A percentile compares a stretch with the other conserved stretches of the same genome.
Conservation (phyloP, 2,888 invertebrate species). For the Nycteola revayana region DNA sequence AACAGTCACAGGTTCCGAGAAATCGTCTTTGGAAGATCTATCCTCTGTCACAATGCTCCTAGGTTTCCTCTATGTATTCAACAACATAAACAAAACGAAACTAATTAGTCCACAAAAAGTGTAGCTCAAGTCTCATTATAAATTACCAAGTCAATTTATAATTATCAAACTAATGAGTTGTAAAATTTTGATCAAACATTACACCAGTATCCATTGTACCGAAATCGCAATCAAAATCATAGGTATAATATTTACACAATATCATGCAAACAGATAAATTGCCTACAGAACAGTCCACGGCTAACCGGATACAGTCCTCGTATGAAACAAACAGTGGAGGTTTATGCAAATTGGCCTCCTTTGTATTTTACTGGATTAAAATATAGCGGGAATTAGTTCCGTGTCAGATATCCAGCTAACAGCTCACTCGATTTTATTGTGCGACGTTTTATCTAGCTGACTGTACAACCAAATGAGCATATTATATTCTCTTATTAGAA, state of each 20-base stretch:
- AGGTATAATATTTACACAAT: constrained; percentile 41
- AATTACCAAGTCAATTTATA: too few species aligned
- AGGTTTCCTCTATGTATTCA: too few species aligned
- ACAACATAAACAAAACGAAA: too few species aligned
- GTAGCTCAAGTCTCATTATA: too few species aligned
- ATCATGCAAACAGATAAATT: constrained; percentile 66
- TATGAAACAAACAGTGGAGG: constrained; percentile 78
- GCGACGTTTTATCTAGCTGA: constrained; percentile 4
- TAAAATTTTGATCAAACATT: constrained; percentile 18
- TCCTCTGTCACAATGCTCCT: too few species aligned
- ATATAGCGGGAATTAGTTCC: constrained; percentile 80
- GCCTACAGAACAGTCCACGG: constrained; percentile 68
- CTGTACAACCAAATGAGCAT: too few species aligned
- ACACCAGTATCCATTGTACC: constrained; percentile 11
- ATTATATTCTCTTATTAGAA: too few species aligned
- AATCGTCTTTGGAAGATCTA: too few species aligned
- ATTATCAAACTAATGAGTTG: constrained; percentile 23
- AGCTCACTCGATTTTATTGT: constrained; percentile 65
- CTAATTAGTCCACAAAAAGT: too few species aligned
- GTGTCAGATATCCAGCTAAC: constrained; percentile 68
- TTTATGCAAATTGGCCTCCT: constrained; percentile 81
- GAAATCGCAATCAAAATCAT: constrained; percentile 24
- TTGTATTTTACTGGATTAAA: constrained; percentile 79
- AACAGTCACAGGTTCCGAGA: too few species aligned
- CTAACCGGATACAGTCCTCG: constrained; percentile 74